Evolutionary conservation across 2,888 invertebrate species (phyloP).

Genomic region (Megalurothrips usitatus): DNA sequence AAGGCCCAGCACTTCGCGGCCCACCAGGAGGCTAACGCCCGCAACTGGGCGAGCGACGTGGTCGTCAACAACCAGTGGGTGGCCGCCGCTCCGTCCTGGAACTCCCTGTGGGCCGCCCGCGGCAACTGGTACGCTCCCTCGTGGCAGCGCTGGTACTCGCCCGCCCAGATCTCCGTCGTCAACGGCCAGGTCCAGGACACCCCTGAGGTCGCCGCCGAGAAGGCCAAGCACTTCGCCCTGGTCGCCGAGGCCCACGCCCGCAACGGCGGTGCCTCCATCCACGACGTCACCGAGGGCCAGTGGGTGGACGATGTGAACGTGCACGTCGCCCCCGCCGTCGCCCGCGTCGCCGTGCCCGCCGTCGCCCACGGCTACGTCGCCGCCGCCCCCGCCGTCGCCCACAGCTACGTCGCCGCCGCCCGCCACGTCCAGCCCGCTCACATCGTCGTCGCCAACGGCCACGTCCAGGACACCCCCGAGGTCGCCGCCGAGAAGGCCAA

Average conservation of each 20-base stretch:
- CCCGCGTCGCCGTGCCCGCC: not conserved
- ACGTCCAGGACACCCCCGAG: constrained; percentile 17
- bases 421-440: constrained; percentile 14
- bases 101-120: not conserved
- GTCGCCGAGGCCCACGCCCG: constrained; percentile 8
- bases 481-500: constrained; percentile 23
- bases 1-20: constrained; percentile 21
- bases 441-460: constrained; percentile 21
- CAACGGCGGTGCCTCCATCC: not conserved
- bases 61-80: constrained; percentile 22
- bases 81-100: constrained; percentile 3
- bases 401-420: constrained; percentile 1
- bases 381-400: not conserved
- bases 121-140: constrained; percentile 1
- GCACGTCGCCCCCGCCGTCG: not conserved
- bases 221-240: constrained; percentile 23
- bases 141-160: not conserved
- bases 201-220: constrained; percentile 21
- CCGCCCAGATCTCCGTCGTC: constrained; percentile 17
- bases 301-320: not conserved
- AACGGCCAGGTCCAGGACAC: constrained; percentile 23
- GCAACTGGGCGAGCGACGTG: constrained; percentile 21
- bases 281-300: not conserved
- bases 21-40: not conserved
- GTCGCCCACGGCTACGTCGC: not conserved